Percentiles rank a stretch among this genome's conserved stretches.
These are phyloP conservation scores for Anarhynchus alexandrinus DNA, from an alignment of 2,113 vertebrate species.

Conservation along the genomic window DNA sequence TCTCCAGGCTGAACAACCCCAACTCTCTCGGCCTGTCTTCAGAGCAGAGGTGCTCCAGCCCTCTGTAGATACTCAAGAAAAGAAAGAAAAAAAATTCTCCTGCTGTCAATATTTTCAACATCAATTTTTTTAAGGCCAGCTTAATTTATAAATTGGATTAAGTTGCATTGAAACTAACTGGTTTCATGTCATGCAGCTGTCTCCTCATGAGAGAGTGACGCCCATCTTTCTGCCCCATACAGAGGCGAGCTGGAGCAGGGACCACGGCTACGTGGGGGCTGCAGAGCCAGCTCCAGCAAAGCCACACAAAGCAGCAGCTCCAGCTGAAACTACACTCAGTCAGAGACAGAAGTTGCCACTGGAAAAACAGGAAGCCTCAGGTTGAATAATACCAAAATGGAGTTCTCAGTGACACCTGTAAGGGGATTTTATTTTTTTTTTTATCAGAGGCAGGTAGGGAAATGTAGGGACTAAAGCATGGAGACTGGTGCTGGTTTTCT, in stretches of 20 bases:
- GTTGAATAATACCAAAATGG: neutral
- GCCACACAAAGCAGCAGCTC: accelerated
- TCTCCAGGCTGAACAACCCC: neutral
- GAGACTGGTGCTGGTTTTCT: neutral
- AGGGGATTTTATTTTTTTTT: neutral
- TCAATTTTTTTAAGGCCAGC: neutral
- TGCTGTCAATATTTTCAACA: neutral
- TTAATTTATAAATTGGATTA: neutral
- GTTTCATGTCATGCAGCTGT: neutral
- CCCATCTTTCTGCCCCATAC: neutral
- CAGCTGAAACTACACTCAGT: neutral
- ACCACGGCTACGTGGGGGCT: accelerated
- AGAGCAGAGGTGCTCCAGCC: neutral
- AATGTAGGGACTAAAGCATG: neutral
- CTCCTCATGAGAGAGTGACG: neutral
- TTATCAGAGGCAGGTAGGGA: neutral
- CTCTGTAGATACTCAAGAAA: neutral
- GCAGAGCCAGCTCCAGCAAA: neutral
- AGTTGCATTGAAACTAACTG: neutral
- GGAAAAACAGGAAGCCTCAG: neutral
- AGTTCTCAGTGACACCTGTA: neutral
- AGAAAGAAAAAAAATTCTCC: neutral
- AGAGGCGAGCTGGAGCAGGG: no score
- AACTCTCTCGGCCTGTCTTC: neutral
- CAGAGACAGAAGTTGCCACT: no score